Evolutionary conservation across 2,113 vertebrate genomes (phyloP).

Genomic region (Elgaria multicarinata): DNA sequence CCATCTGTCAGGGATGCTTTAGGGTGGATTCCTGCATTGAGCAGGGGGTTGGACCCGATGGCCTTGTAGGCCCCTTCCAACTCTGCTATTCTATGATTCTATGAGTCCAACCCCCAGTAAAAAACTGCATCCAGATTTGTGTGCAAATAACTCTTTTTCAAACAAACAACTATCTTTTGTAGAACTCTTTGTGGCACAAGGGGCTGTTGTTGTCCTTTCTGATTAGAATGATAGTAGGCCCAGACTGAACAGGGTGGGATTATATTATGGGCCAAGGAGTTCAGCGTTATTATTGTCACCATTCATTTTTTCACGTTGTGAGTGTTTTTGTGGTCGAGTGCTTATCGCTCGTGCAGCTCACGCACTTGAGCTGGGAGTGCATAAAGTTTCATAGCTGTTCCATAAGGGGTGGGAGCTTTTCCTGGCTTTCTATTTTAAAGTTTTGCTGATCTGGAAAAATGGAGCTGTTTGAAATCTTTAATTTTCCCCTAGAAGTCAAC

Average conservation of each 20-base stretch:
- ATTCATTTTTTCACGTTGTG: neutral
- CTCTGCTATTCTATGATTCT: too few species aligned
- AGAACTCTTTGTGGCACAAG: too few species aligned
- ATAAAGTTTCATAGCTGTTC: neutral
- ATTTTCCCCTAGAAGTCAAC: slow-evolving; percentile 33
- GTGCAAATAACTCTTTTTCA: neutral
- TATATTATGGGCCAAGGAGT: neutral
- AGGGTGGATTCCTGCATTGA: too few species aligned
- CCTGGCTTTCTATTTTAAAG: slow-evolving; percentile 5
- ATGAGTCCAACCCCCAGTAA: too few species aligned
- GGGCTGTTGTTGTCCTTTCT: neutral
- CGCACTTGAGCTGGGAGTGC: neutral
- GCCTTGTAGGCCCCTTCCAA: too few species aligned
- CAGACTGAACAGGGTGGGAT: slow-evolving; percentile 12
- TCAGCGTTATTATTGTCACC: neutral
- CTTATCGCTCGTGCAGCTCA: neutral
- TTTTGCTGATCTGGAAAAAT: slow-evolving; percentile 29
- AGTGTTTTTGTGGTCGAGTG: neutral
- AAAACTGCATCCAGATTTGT: neutral
- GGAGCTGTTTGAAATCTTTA: slow-evolving; percentile 45
- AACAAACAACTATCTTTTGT: neutral
- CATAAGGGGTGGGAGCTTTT: slow-evolving; percentile 24
- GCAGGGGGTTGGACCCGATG: too few species aligned
- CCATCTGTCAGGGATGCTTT: too few species aligned
- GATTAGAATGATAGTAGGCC: neutral